Conservation (phyloP, 2,888 invertebrate genomes). For the Monoplex corrugatus region DNA sequence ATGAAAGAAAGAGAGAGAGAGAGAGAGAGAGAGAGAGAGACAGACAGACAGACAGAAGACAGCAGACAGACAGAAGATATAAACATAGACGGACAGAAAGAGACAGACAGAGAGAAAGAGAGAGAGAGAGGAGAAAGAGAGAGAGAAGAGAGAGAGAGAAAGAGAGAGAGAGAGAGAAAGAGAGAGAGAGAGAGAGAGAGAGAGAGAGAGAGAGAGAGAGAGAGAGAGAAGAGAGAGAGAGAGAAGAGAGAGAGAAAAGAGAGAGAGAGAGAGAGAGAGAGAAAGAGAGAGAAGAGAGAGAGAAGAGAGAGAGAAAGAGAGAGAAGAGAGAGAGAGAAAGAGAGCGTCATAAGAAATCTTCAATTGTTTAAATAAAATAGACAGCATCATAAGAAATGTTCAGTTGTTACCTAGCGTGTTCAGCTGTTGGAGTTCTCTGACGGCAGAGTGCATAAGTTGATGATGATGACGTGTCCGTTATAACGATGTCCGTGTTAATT, state of each 20-base stretch:
- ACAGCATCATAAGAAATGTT: too few relatives aligned
- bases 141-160: conserved; percentile 19
- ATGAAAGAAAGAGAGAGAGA: neutral
- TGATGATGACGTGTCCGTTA: too few relatives aligned
- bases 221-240: neutral
- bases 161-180: conserved; percentile 14
- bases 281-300: neutral
- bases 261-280: neutral
- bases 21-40: neutral
- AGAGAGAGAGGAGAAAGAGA: conserved; percentile 33
- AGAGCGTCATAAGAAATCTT: neutral
- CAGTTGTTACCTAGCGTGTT: too few relatives aligned
- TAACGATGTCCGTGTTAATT: too few relatives aligned
- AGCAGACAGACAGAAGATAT: neutral
- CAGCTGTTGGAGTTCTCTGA: too few relatives aligned
- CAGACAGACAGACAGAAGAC: neutral
- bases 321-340: neutral
- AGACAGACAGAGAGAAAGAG: neutral
- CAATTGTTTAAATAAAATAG: neutral
- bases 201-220: neutral
- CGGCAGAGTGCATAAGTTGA: too few relatives aligned
- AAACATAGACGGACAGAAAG: neutral
- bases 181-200: conserved; percentile 18
- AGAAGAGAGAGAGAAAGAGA: neutral
- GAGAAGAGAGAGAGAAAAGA: neutral